phyloP scores from a whole-genome alignment of 2,888 invertebrate species.

The Lasioglossum malachurum region DNA sequence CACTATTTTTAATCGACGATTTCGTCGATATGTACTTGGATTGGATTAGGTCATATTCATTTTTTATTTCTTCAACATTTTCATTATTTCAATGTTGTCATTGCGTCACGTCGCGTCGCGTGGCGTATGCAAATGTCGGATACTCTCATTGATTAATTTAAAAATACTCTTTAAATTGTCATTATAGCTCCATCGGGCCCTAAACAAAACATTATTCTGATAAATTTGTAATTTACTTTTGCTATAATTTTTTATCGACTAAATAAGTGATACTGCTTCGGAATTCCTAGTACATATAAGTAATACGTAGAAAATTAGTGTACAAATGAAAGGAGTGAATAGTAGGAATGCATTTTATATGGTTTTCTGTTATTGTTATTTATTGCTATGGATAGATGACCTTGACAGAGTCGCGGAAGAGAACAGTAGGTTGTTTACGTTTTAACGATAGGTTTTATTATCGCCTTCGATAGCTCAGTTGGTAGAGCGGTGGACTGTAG shows the following conservation, averaged over 20 bases:
- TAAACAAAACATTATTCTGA: background rate
- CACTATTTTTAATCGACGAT: background rate
- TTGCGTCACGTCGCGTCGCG: no score
- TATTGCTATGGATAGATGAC: background rate
- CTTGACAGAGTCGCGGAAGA: background rate
- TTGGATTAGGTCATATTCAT: background rate
- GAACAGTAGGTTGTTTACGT: background rate
- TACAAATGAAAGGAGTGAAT: background rate
- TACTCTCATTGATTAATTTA: background rate
- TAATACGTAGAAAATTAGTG: background rate
- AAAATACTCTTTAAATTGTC: background rate
- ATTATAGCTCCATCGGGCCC: background rate
- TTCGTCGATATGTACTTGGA: background rate
- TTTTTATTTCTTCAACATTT: background rate
- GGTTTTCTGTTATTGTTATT: background rate
- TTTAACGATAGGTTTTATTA: background rate
- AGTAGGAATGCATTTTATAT: background rate
- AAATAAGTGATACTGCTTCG: background rate
- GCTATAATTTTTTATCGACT: background rate
- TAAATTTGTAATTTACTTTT: background rate
- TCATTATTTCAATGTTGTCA: background rate
- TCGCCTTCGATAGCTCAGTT: constrained; percentile 85
- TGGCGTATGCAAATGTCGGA: background rate
- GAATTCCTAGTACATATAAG: background rate
- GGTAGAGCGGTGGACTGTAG: constrained; percentile 85